Evolutionary conservation across 1,140 invertebrate genomes (phyloP).

Genomic region (Megalopta genalis): DNA sequence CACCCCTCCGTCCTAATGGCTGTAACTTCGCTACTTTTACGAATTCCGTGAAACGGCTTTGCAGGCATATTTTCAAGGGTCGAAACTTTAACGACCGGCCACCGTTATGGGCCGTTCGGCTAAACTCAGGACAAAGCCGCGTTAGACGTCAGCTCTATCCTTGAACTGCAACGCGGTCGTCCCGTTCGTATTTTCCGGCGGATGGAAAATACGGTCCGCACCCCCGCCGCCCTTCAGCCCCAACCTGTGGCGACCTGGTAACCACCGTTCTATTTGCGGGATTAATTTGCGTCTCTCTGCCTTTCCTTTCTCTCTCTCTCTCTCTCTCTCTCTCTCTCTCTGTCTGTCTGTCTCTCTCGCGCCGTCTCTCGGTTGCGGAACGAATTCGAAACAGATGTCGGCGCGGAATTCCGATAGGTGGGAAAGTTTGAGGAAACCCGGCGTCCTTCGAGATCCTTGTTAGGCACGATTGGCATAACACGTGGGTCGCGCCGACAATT

Average conservation of each 20-base stretch:
- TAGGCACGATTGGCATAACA: constrained; percentile 5
- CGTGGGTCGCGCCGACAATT: constrained; percentile 14
- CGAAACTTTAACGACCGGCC: constrained; percentile 28
- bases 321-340: too few relatives aligned
- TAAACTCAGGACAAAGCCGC: constrained; percentile 47
- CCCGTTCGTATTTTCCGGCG: background rate
- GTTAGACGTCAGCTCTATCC: constrained; percentile 52
- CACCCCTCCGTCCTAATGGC: too few relatives aligned
- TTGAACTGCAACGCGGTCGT: constrained; percentile 36
- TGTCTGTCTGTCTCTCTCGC: too few relatives aligned
- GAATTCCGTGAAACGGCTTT: too few relatives aligned
- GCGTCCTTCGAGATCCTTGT: constrained; percentile 40
- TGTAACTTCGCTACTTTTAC: too few relatives aligned
- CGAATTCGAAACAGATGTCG: constrained; percentile 4
- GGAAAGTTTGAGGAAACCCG: constrained; percentile 37
- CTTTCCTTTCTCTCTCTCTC: too few relatives aligned
- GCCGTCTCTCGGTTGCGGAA: background rate
- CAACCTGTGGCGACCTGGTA: background rate
- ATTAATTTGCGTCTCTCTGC: background rate
- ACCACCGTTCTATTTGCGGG: background rate
- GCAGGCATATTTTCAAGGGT: background rate
- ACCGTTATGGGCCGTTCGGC: background rate
- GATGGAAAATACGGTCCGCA: background rate
- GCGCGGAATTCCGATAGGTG: background rate
- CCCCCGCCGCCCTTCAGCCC: too few relatives aligned